These are phyloP conservation scores for Dendrolimus houi DNA, from an alignment of 2,888 invertebrate species.

Conservation along the genomic window DNA sequence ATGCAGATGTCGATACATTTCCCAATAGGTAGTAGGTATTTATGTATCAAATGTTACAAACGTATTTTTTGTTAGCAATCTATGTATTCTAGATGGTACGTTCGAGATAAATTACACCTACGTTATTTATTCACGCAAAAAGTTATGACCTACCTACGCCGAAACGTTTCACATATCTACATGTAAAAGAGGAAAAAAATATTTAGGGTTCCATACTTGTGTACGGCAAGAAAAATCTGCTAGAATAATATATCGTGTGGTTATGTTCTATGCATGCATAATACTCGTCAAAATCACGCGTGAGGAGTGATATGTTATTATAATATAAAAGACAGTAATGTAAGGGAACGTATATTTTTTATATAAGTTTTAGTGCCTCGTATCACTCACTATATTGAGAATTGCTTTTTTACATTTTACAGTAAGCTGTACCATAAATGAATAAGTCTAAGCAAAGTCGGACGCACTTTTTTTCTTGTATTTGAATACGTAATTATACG, in stretches of 20 bases:
- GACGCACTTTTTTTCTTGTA: too few species aligned
- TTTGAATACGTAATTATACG: too few species aligned
- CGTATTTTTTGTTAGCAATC: too few species aligned
- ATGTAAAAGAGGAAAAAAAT: not conserved
- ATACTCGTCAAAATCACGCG: not conserved
- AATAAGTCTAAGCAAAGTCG: too few species aligned
- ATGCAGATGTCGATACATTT: too few species aligned
- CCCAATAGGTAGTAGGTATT: too few species aligned
- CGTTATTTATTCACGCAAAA: not conserved
- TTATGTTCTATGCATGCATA: not conserved
- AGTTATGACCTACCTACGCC: not conserved
- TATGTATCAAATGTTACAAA: too few species aligned
- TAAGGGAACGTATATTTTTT: not conserved
- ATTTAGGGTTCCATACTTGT: not conserved
- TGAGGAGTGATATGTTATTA: not conserved
- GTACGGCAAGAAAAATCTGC: not conserved
- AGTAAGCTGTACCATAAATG: too few species aligned
- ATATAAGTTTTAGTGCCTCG: not conserved
- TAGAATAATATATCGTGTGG: not conserved
- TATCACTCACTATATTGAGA: too few species aligned
- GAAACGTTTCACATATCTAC: not conserved
- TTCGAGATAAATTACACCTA: not conserved
- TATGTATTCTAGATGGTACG: not conserved
- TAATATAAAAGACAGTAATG: not conserved
- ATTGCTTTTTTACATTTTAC: too few species aligned